Conservation (phyloP, 2,797 vertebrate species). For the Champsocephalus gunnari region DNA sequence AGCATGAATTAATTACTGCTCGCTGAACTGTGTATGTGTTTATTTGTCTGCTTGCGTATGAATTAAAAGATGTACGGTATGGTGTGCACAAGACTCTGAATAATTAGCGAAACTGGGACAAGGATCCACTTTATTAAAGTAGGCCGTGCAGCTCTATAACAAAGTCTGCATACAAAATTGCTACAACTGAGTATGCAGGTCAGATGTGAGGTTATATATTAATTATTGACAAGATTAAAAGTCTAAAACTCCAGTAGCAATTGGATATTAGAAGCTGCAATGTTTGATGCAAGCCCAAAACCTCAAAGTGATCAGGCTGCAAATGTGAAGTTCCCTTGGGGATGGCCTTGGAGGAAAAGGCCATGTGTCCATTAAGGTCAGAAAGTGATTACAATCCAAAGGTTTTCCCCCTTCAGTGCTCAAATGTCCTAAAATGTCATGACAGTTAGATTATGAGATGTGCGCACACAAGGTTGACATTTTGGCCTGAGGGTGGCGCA, state of each 20-base stretch:
- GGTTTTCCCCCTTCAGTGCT: not conserved
- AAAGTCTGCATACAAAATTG: not conserved
- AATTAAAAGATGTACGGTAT: not conserved
- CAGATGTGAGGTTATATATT: not conserved
- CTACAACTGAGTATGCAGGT: slow-evolving; percentile 2
- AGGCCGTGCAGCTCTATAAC: not conserved
- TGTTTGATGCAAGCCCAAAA: not conserved
- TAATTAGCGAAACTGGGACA: not conserved
- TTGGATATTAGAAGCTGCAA: not conserved
- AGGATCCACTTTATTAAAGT: not conserved
- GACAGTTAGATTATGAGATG: slow-evolving; percentile 7
- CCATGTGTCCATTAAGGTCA: not conserved
- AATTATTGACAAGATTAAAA: slow-evolving; percentile 19
- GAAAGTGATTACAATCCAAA: slow-evolving; percentile 22
- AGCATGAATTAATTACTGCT: not conserved
- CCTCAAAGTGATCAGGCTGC: not conserved
- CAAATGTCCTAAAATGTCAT: slow-evolving; percentile 43
- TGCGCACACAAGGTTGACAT: not conserved
- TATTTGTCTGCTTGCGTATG: not conserved
- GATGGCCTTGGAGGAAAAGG: not conserved
- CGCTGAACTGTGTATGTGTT: not conserved
- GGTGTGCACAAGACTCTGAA: not conserved
- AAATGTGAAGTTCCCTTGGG: not conserved
- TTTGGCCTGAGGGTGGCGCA: not conserved
- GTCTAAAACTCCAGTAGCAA: not conserved